These are phyloP conservation scores for Myanophis thanlyinensis DNA, from an alignment of 2,113 vertebrate species.

Conservation along the genomic window DNA sequence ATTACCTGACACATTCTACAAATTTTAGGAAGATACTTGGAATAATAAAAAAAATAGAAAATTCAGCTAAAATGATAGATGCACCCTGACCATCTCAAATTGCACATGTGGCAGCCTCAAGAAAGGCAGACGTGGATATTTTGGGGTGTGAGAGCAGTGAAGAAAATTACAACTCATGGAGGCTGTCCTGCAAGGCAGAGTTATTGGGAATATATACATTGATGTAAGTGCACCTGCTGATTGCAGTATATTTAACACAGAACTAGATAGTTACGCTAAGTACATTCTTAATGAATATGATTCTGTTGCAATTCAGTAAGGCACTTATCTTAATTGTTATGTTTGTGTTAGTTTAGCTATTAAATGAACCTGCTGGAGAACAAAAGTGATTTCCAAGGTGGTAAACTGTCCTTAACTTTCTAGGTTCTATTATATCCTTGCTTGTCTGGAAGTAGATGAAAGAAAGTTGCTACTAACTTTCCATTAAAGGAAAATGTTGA, in stretches of 20 bases:
- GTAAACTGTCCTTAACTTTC: neutral
- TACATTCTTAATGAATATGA: slow-evolving; percentile 21
- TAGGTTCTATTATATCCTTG: neutral
- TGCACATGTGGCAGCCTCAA: neutral
- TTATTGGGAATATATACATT: slow-evolving; percentile 19
- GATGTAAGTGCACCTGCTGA: slow-evolving; percentile 19
- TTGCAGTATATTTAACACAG: slow-evolving; percentile 33
- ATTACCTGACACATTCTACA: neutral
- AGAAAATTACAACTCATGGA: slow-evolving; percentile 19
- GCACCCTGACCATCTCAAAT: neutral
- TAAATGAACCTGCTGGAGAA: neutral
- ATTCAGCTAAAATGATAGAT: neutral
- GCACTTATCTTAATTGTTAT: slow-evolving; percentile 1
- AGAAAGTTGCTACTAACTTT: neutral
- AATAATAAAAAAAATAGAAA: neutral
- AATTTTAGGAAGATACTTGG: neutral
- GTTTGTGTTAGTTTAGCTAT: neutral
- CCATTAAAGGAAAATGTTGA: neutral
- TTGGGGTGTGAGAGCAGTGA: no score
- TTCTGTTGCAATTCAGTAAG: neutral
- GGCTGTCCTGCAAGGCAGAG: neutral
- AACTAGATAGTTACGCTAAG: slow-evolving; percentile 16
- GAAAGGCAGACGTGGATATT: neutral
- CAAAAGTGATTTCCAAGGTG: slow-evolving; percentile 14
- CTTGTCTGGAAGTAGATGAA: neutral